Base-by-base conservation (phyloP, 1,140 invertebrate genomes). In the Tribolium madens region DNA sequence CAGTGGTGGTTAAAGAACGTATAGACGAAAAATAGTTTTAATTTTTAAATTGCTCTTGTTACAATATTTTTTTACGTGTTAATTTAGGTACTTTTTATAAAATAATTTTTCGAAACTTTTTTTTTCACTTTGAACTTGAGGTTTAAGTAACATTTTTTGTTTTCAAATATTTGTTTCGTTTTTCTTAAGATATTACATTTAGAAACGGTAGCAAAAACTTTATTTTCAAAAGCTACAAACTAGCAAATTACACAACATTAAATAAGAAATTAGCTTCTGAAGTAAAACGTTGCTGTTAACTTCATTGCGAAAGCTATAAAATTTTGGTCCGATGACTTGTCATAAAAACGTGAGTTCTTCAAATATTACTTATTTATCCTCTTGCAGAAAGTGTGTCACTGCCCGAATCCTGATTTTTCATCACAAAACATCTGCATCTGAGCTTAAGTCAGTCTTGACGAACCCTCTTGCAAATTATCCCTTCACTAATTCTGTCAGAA, bases 401-500 rank as follows among this genome's bases (percentile, higher is more conserved):
- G 14, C 15, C 13, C 10, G 21, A 26, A 26, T 26, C 21, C 21
- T 26, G 21, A 47, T 47, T 50, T 12, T 2, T 1, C 1, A 12
- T 13, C n/a, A 50, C 14, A 50, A 50, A 26, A 26, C 52, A 57
- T 57, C 15, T 26, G 52, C 18, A 26, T 57, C 17, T 26, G 57
- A 10, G 17, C 9, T 47, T 3, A 15, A 17, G 15, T 26, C 15
- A 12, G 48, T 50, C 4, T 1, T 15, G 48, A 50, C 48, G 15
- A 50, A 50, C 48, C 12, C 48, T 50, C 14, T 13, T n/a, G 48
- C 48, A 50, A 64, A 64, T 64, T 64, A 64, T 57, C 52, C 18
- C 13, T 7, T 57, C 52, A 9, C 21, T 57, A 21, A 57, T 57
- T 21, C 15, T 12, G 18, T 26, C 18, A n/a, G 6, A 26, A 52